phyloP scores from a whole-genome alignment of 92 coral and sea anemone species.

The Epizoanthus stellaris region DNA sequence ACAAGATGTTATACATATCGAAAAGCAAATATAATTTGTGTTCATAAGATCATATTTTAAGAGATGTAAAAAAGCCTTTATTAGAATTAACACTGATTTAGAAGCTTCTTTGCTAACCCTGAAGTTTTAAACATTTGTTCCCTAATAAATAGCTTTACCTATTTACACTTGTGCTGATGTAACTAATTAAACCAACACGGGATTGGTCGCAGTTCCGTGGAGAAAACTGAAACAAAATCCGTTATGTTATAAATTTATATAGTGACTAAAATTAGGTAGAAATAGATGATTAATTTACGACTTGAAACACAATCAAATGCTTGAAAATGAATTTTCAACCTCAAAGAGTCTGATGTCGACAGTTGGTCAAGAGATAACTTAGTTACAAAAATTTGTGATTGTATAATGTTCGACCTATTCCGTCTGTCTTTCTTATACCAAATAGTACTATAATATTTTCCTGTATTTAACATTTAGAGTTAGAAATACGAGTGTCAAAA shows the following conservation, averaged over 20 bases:
- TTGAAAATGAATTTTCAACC: background rate
- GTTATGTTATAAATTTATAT: too few relatives aligned
- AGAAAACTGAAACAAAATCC: too few relatives aligned
- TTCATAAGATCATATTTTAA: background rate
- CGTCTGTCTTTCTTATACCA: too few relatives aligned
- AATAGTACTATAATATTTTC: too few relatives aligned
- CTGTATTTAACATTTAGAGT: too few relatives aligned
- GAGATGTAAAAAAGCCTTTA: background rate
- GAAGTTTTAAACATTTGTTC: background rate
- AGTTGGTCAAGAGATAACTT: background rate
- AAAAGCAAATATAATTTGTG: constrained; percentile 9
- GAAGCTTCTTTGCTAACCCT: background rate
- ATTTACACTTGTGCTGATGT: background rate
- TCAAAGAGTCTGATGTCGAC: background rate
- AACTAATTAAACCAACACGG: background rate
- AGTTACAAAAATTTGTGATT: background rate
- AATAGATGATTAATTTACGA: background rate
- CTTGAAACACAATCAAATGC: background rate
- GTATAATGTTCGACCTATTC: too few relatives aligned
- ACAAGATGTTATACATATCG: background rate
- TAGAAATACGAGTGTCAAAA: too few relatives aligned
- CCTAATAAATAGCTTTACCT: background rate
- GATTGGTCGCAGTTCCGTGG: too few relatives aligned
- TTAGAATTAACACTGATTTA: background rate
- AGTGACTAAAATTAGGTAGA: too few relatives aligned